A percentile compares a stretch with the other conserved stretches of the same genome.
Evolutionary conservation across 2,113 vertebrate species (phyloP).

Genomic region (Columbina picui): DNA sequence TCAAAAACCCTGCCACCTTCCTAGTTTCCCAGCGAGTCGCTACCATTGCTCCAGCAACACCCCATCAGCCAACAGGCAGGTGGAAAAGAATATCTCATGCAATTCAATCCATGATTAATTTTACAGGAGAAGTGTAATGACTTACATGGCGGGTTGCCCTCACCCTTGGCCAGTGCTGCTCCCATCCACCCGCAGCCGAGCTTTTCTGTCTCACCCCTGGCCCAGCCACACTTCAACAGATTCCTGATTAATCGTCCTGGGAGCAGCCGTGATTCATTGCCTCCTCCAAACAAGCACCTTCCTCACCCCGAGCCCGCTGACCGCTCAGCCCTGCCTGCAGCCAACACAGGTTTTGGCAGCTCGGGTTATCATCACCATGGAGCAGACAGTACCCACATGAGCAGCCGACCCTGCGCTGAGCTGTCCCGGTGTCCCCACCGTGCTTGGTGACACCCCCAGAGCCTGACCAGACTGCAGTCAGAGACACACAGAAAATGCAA

Average conservation of each 20-base stretch:
- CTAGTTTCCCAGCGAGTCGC: neutral
- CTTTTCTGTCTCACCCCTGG: neutral
- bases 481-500: neutral
- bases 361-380: fast-evolving
- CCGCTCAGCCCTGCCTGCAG: neutral
- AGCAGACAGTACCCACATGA: fast-evolving
- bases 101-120: neutral
- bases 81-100: neutral
- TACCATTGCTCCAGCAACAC: neutral
- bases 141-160: neutral
- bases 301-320: neutral
- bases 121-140: neutral
- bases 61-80: neutral
- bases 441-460: neutral
- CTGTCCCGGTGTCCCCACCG: fast-evolving
- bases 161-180: neutral
- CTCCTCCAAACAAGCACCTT: neutral
- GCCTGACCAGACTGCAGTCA: neutral
- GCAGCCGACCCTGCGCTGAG: neutral
- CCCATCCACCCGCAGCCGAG: neutral
- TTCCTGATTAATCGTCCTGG: neutral
- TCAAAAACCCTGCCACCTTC: neutral
- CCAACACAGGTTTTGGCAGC: neutral
- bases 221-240: neutral
- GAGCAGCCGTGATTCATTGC: neutral